Evolutionary conservation across 64 coral and sea anemone genomes (phyloP).

Genomic region (Dendrophyllia cribrosa): DNA sequence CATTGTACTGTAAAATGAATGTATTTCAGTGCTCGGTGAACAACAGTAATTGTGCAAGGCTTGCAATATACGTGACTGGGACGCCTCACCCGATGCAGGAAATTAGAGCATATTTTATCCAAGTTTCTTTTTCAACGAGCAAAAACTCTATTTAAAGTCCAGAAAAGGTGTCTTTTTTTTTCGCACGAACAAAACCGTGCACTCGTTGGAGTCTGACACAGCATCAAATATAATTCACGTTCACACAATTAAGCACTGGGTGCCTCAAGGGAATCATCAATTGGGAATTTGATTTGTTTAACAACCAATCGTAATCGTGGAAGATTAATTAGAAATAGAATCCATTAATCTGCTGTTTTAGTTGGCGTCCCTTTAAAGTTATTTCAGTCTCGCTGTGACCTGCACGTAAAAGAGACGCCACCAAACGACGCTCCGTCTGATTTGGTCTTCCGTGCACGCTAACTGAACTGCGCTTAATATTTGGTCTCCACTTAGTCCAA

Average conservation of each 20-base stretch:
- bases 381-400: neutral
- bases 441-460: neutral
- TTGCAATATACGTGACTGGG: too few species aligned
- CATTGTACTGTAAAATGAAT: too few species aligned
- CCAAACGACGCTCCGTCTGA: neutral
- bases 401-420: neutral
- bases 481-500: neutral
- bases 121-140: too few species aligned
- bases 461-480: neutral
- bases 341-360: neutral
- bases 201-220: too few species aligned
- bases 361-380: conserved; percentile 3
- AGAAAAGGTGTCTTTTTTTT: too few species aligned
- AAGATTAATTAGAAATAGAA: neutral
- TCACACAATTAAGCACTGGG: neutral
- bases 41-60: too few species aligned
- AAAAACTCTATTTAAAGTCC: too few species aligned
- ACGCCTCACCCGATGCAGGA: too few species aligned
- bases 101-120: too few species aligned
- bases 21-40: too few species aligned
- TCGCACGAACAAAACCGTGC: too few species aligned
- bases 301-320: neutral
- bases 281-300: neutral
- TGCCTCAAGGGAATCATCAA: neutral
- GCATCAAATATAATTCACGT: neutral